phyloP scores from a whole-genome alignment of 2,797 vertebrate species.

The Hipposideros larvatus region DNA sequence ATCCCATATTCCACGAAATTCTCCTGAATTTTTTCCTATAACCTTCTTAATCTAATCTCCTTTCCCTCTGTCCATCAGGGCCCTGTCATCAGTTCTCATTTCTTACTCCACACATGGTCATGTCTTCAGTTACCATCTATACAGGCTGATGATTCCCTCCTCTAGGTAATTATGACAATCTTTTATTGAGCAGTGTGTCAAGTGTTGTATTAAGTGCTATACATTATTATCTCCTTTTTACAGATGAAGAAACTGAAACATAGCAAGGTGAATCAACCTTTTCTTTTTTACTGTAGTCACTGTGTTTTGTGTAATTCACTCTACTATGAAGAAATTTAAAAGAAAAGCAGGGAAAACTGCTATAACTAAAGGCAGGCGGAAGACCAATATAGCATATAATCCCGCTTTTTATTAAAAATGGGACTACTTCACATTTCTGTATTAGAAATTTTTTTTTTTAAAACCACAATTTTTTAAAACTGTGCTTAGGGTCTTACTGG shows the following conservation, averaged over 20 bases:
- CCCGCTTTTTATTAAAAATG: slow-evolving; percentile 12
- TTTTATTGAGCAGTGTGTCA: neutral
- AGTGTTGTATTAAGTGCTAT: neutral
- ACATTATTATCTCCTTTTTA: neutral
- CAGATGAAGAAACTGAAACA: neutral
- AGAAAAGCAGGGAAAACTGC: neutral
- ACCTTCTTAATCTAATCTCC: neutral
- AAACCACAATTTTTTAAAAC: neutral
- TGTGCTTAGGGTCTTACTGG: neutral
- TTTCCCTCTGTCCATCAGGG: neutral
- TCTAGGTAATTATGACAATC: neutral
- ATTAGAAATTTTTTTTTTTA: too few species aligned
- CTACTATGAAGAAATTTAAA: neutral
- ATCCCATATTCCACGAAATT: neutral
- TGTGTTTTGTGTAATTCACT: neutral
- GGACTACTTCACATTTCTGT: neutral
- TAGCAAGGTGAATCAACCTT: neutral
- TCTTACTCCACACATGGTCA: neutral
- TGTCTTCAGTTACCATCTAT: neutral
- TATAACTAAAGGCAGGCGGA: neutral
- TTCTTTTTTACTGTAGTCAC: neutral
- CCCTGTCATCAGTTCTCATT: neutral
- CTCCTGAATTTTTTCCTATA: neutral
- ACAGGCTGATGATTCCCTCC: neutral
- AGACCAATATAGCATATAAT: neutral